Conservation (phyloP, 1,140 invertebrate species). For the Tribolium madens region DNA sequence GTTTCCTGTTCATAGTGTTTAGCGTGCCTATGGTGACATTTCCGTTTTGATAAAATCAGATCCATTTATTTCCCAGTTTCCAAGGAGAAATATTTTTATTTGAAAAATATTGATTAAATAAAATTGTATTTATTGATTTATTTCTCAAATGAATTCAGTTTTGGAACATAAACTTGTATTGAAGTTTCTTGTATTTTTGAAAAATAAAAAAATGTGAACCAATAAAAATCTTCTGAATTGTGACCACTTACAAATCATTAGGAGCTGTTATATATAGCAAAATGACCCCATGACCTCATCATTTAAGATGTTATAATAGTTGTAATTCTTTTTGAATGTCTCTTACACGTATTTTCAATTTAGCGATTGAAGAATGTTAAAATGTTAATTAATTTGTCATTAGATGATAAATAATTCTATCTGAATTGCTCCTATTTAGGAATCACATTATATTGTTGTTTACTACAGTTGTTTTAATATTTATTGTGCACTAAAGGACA, state of each 20-base stretch:
- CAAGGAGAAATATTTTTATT: not conserved
- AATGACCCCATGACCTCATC: conserved; percentile 40
- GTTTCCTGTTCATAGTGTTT: not conserved
- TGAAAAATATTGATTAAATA: conserved; percentile 15
- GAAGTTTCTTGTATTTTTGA: no score
- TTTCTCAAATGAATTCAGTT: not conserved
- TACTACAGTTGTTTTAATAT: not conserved
- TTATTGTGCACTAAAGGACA: not conserved
- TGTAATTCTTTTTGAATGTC: conserved; percentile 12
- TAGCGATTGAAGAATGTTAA: not conserved
- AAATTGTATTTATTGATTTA: not conserved
- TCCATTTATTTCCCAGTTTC: not conserved
- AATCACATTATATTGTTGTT: not conserved
- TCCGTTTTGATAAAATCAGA: conserved; percentile 9
- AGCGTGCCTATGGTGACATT: not conserved
- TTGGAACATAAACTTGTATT: not conserved
- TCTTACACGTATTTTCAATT: conserved; percentile 9
- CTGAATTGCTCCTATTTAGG: no score
- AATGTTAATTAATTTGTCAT: not conserved
- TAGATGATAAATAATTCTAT: not conserved
- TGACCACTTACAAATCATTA: conserved; percentile 14
- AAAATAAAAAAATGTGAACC: not conserved
- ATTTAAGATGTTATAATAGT: conserved; percentile 30
- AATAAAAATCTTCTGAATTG: conserved; percentile 22
- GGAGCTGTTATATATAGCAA: conserved; percentile 35